Evolutionary conservation across 2,888 invertebrate genomes (phyloP).

Genomic region (Nymphalis c-album): DNA sequence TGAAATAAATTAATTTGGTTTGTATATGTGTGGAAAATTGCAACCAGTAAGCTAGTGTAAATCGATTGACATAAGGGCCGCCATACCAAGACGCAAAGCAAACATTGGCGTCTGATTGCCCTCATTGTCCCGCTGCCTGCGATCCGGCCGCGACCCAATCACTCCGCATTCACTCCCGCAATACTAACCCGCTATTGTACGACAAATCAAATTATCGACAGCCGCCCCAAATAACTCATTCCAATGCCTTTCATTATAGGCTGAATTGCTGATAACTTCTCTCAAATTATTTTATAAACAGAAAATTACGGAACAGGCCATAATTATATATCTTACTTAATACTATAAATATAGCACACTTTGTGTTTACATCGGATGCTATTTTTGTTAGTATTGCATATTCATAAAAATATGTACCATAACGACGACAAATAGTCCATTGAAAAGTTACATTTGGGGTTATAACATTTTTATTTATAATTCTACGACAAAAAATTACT

Average conservation of each 20-base stretch:
- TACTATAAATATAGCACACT: background rate
- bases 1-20: background rate
- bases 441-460: no score
- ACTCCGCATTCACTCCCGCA: conserved; percentile 54
- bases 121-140: conserved; percentile 54
- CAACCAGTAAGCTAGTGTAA: background rate
- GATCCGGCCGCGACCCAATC: conserved; percentile 51
- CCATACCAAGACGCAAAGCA: conserved; percentile 13
- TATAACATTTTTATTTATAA: no score
- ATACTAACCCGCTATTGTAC: conserved; percentile 41
- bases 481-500: no score
- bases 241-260: conserved; percentile 26
- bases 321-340: conserved; percentile 7
- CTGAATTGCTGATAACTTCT: conserved; percentile 27
- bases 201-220: conserved; percentile 40
- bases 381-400: no score
- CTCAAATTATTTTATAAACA: conserved; percentile 18
- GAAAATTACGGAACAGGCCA: conserved; percentile 13
- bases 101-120: conserved; percentile 41
- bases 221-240: conserved; percentile 30
- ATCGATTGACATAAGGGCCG: background rate
- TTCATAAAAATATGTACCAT: no score
- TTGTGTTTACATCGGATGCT: background rate
- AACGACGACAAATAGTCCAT: fast-evolving
- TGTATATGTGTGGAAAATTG: background rate